Evolutionary conservation across 2,113 vertebrate genomes (phyloP).

Genomic region (Anhinga rufa): DNA sequence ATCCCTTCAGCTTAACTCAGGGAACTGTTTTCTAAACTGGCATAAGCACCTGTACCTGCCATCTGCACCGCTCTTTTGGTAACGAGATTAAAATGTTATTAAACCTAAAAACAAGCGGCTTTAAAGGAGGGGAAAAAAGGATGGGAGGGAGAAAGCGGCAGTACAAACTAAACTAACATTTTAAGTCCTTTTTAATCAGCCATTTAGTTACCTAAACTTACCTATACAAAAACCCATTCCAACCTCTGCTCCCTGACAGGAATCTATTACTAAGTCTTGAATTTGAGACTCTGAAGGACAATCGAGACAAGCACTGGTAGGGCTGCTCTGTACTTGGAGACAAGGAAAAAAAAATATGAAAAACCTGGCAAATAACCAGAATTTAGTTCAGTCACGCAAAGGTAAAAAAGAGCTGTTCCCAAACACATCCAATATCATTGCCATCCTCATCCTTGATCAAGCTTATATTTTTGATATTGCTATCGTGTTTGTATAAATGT

Average conservation of each 20-base stretch:
- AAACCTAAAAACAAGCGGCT: not conserved
- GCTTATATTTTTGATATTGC: not conserved
- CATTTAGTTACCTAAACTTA: not conserved
- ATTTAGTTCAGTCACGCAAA: not conserved
- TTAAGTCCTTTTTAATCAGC: not conserved
- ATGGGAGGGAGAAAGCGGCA: not conserved
- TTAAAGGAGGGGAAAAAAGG: not conserved
- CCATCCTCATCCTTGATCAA: no score
- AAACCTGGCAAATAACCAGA: not conserved
- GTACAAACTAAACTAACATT: not conserved
- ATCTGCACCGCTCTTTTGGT: no score
- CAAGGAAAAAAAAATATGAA: not conserved
- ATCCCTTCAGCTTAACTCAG: not conserved
- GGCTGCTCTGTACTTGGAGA: not conserved
- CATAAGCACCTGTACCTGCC: no score
- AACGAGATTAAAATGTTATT: not conserved
- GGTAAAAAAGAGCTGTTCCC: not conserved
- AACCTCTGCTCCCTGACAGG: not conserved
- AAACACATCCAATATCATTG: rapidly evolving
- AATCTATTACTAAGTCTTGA: rapidly evolving
- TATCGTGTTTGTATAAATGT: not conserved
- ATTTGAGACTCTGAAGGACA: not conserved
- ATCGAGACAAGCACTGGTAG: not conserved
- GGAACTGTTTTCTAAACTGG: not conserved
- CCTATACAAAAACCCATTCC: not conserved